Percentiles rank a stretch among this genome's conserved stretches.
These are phyloP conservation scores for Micrasema minimum DNA, from an alignment of 1,140 invertebrate species.

Conservation along the genomic window DNA sequence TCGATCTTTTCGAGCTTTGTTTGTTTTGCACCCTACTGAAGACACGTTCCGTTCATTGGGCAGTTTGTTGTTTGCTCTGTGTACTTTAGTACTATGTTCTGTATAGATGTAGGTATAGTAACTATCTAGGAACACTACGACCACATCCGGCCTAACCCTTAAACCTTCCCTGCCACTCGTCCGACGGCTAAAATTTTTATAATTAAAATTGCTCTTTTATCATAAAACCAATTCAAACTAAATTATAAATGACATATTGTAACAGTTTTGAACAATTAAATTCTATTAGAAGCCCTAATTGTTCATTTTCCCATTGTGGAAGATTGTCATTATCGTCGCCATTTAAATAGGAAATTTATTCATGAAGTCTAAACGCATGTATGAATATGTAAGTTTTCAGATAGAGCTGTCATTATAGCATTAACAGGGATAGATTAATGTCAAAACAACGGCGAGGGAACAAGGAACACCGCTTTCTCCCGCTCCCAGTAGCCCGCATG, in stretches of 20 bases:
- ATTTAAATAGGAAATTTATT: constrained; percentile 25
- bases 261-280: constrained; percentile 8
- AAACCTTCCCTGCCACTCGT: background rate
- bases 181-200: constrained; percentile 2
- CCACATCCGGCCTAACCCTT: constrained; percentile 9
- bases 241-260: constrained; percentile 19
- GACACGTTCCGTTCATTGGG: constrained; percentile 41
- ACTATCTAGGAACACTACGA: background rate
- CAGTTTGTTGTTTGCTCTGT: constrained; percentile 32
- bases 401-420: constrained; percentile 31
- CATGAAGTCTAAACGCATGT: constrained; percentile 13
- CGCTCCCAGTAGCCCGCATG: constrained; percentile 27
- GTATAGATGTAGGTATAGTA: constrained; percentile 19
- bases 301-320: constrained; percentile 17
- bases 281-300: background rate
- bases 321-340: constrained; percentile 7
- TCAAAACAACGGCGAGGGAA: constrained; percentile 33
- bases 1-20: constrained; percentile 42
- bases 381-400: constrained; percentile 30
- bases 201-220: constrained; percentile 8
- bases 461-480: background rate
- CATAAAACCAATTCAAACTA: constrained; percentile 16
- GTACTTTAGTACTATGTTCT: constrained; percentile 21
- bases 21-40: constrained; percentile 29
- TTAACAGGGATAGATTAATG: constrained; percentile 42